Percentiles rank a stretch among this genome's conserved stretches.
These are phyloP conservation scores for Myodes glareolus DNA, from an alignment of 2,113 vertebrate species.

Conservation along the genomic window DNA sequence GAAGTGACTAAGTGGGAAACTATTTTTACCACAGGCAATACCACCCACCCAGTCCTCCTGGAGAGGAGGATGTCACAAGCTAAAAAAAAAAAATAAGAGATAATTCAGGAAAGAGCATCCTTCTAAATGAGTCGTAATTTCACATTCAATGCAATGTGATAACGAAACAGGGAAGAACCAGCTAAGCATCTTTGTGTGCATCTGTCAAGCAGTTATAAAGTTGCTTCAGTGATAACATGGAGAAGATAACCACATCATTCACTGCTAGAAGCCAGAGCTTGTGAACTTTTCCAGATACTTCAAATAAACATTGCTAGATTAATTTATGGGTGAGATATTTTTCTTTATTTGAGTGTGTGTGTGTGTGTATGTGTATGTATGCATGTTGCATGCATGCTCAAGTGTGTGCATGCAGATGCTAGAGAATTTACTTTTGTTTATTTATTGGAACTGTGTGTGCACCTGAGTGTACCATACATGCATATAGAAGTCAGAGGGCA, in stretches of 20 bases:
- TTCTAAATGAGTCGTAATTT: constrained; percentile 79
- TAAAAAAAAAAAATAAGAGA: constrained; percentile 53
- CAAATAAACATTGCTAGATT: constrained; percentile 24
- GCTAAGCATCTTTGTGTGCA: not conserved
- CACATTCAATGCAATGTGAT: constrained; percentile 73
- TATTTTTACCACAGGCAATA: constrained; percentile 71
- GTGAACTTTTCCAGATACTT: constrained; percentile 28
- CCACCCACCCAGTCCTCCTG: constrained; percentile 54
- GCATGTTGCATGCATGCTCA: not conserved
- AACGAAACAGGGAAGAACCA: constrained; percentile 18
- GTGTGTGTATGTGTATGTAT: not conserved
- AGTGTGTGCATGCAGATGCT: not conserved
- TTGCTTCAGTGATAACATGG: not conserved
- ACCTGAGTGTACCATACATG: not conserved
- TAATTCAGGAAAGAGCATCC: constrained; percentile 71
- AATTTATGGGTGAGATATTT: constrained; percentile 3
- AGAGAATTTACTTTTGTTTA: not conserved
- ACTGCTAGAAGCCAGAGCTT: not conserved
- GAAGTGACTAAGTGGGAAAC: constrained; percentile 76
- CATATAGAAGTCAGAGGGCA: not conserved
- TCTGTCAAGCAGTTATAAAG: constrained; percentile 20
- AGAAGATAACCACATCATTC: constrained; percentile 4
- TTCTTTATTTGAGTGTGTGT: not conserved
- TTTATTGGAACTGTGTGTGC: too few relatives aligned
- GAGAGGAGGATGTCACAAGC: constrained; percentile 71